Base-by-base conservation (phyloP, 2,888 invertebrate species). In the Polyommatus iphigenia region DNA sequence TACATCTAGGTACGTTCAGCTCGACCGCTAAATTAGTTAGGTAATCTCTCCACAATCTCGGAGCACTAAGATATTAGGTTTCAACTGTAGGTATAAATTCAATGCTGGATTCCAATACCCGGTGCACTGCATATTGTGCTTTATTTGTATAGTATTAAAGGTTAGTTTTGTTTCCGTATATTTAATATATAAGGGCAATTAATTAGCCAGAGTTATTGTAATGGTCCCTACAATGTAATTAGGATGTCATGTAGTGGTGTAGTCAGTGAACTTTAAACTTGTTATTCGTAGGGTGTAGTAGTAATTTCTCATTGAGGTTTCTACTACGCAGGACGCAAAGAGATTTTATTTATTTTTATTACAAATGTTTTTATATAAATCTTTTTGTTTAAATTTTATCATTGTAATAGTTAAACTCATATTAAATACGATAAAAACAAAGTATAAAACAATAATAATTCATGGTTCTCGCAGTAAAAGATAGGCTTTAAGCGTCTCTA, bases 21-120 rank as follows among this genome's bases (percentile, higher is more conserved):
- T 67, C 67, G 67, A 67, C 67, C 67, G 67, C 67, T 67, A 67
- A 67, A 67, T 67, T 67, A 67, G 67, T 67, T 67, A 67, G 67
- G 67, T 67, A 67, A 67, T 67, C 67, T 67, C 67, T 67, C 67
- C 67, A 67, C 29, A 67, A 67, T 67, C 67, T 67, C 67, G 29
- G 29, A 15, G 29, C 67, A 32, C 67, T 67, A 67, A 32, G 67
- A 67, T 67, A 67, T 67, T 67, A 67, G 29, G 67, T 67, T 67
- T 32, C 67, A 67, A 29, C 67, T 32, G 67, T 67, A 67, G 67
- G 67, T 67, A 67, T 67, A 67, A 67, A 67, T 67, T 67, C 67
- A 67, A 29, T 67, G 15, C 67, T 67, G 67, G 29, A 67, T 67
- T 67, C 67, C 67, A 24, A 29, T 67, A 67, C 15, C 29, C 5